A percentile compares a stretch with the other conserved stretches of the same genome.
phyloP scores from a whole-genome alignment of 1,140 invertebrate species.

The Varroa destructor region DNA sequence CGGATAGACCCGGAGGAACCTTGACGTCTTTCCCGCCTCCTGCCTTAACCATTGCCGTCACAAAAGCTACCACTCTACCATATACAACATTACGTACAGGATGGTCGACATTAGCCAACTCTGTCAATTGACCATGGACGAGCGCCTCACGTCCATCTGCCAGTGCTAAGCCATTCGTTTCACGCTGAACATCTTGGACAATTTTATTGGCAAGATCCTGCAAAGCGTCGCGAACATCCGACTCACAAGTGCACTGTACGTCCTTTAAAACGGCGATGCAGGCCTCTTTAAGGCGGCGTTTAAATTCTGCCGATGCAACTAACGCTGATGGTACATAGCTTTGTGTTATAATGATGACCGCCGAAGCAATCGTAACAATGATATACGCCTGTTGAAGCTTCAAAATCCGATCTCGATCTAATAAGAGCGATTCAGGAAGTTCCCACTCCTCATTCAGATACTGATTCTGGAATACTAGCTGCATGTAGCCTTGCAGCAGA shows the following conservation, averaged over 20 bases:
- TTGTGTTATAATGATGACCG: conserved; percentile 6
- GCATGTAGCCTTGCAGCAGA: conserved; percentile 23
- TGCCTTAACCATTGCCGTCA: conserved; percentile 6
- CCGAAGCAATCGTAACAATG: not conserved
- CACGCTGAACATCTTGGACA: conserved; percentile 14
- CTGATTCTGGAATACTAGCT: conserved; percentile 6
- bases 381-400: conserved; percentile 1
- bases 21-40: not conserved
- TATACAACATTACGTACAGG: conserved; percentile 7
- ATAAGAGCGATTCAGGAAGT: conserved; percentile 5
- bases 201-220: not conserved
- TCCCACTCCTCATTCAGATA: conserved; percentile 21
- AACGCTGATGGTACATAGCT: not conserved
- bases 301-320: not conserved
- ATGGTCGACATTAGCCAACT: conserved; percentile 1
- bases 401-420: conserved; percentile 8
- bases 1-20: conserved; percentile 5
- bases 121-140: conserved; percentile 1
- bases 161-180: not conserved
- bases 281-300: conserved; percentile 4
- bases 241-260: not conserved
- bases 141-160: not conserved
- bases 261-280: not conserved
- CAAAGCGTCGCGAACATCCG: conserved; percentile 2
- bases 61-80: conserved; percentile 8